Conservation (phyloP, 2,888 invertebrate genomes). For the Anoplius nigerrimus region DNA sequence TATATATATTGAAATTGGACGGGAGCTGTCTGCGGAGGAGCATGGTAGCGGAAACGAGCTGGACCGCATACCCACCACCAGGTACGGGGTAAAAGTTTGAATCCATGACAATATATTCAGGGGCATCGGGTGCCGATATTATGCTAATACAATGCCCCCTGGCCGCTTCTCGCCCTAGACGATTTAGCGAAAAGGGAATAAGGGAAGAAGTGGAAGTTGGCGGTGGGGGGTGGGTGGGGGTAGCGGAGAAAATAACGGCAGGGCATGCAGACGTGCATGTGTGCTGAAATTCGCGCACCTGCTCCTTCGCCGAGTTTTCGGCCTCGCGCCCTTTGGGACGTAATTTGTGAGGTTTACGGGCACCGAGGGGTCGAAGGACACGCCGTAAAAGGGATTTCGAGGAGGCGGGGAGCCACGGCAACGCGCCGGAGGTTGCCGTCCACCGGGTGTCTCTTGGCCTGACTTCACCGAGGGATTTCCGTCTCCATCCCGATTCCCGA, state of each 20-base stretch:
- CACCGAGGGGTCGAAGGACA: slow-evolving; percentile 56
- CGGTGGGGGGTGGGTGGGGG: neutral
- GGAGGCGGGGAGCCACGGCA: slow-evolving; percentile 24
- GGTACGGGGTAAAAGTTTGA: slow-evolving; percentile 34
- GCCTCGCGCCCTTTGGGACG: slow-evolving; percentile 48
- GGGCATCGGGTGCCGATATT: slow-evolving; percentile 54
- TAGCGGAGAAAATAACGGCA: slow-evolving; percentile 10
- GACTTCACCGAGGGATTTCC: slow-evolving; percentile 44
- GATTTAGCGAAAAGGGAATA: slow-evolving; percentile 19
- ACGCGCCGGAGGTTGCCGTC: slow-evolving; percentile 18
- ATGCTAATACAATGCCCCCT: slow-evolving; percentile 55
- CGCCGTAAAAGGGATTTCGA: slow-evolving; percentile 57
- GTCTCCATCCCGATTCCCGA: slow-evolving; percentile 47
- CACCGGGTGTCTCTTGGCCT: slow-evolving; percentile 4
- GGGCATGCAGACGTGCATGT: slow-evolving; percentile 14
- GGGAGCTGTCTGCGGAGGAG: neutral
- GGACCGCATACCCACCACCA: neutral
- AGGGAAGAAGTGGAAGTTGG: neutral
- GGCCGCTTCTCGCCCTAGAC: slow-evolving; percentile 30
- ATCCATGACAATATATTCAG: slow-evolving; percentile 47
- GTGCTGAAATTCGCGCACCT: slow-evolving; percentile 55
- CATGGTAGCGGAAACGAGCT: slow-evolving; percentile 29
- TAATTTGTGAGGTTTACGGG: slow-evolving; percentile 61
- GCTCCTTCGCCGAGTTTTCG: slow-evolving; percentile 47
- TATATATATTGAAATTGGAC: no score